phyloP scores from a whole-genome alignment of 2,888 invertebrate species.

The Drosophila picticornis region DNA sequence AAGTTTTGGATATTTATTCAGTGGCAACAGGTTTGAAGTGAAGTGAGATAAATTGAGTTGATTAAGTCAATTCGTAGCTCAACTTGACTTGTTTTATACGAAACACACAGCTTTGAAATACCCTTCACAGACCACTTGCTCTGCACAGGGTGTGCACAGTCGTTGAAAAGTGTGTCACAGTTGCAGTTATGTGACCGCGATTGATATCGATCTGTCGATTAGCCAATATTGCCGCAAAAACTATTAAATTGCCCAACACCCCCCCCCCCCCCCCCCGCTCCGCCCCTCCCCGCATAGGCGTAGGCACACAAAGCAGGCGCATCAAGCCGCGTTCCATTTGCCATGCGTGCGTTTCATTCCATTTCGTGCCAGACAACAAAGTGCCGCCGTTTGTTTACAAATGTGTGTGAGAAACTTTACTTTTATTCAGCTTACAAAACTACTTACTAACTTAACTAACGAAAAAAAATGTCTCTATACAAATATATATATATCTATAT shows the following conservation, averaged over 20 bases:
- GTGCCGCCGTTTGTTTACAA: conserved; percentile 16
- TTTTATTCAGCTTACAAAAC: conserved; percentile 43
- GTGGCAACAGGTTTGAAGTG: background rate
- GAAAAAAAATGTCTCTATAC: conserved; percentile 13
- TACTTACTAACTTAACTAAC: conserved; percentile 40
- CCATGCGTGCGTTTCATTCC: conserved; percentile 23
- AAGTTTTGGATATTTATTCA: background rate
- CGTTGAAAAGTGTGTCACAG: conserved; percentile 30
- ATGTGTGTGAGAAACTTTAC: conserved; percentile 51
- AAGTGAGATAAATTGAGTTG: background rate
- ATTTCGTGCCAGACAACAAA: background rate
- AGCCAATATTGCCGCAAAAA: conserved; percentile 53
- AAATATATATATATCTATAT: conserved; percentile 15
- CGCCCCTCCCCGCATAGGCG: background rate
- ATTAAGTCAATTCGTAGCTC: background rate
- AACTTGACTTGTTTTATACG: background rate
- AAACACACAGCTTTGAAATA: background rate
- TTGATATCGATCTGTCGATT: conserved; percentile 54
- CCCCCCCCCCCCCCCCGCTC: accelerated
- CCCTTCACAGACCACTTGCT: background rate
- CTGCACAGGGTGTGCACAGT: conserved; percentile 25
- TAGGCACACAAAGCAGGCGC: conserved; percentile 8
- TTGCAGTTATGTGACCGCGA: conserved; percentile 18
- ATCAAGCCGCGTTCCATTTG: conserved; percentile 6
- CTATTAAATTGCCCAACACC: conserved; percentile 35